Base-by-base conservation (phyloP, 2,797 vertebrate species). In the Aplochiton taeniatus region DNA sequence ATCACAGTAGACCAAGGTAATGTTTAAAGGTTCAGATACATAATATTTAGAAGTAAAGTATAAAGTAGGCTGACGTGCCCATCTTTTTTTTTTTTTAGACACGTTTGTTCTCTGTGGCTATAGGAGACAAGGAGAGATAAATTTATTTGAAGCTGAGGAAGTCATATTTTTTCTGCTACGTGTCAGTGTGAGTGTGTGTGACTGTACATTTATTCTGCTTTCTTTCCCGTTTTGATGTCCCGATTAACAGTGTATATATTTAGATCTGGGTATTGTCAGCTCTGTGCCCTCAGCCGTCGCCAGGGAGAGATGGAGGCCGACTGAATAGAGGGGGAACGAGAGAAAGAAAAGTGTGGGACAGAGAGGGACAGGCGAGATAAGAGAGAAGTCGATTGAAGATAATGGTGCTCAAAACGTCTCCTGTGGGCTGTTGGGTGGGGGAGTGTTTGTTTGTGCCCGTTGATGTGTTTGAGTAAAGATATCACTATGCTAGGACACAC, bases 211-310 rank as follows among this genome's bases (percentile, higher is more conserved):
- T 67, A 62, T 78, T 50, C 54, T 74, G 59, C 73, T 43, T 70
- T 58, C 18, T 51, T 58, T 70, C 68, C 51, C 75, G 55, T 82
- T 74, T 69, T 85, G 78, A 80, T 81, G 80, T 83, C 72, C 78
- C 86, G 80, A 87, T 90, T 83, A 88, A 65, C 54, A 20, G 65
- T 72, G 75, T 83, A 83, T 87, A 81, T 86, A 85, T 86, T 83
- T 87, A 79, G 83, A 83, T 76, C 65, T 16, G 73, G 72, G 77
- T 58, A 1, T 70, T 48, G 63, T 42, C 50, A 61, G 31, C 31
- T 54, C 50, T 31, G 59, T 13, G 12, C 8, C 49, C 31, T 6
- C 18, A 20, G 19, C 42, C 10, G 17, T 56, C 12, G 42, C 17
- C 52, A 45, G 9, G 10, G 50, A 43, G 49, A 53, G 16, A 44